These are phyloP conservation scores for Leptogaster cylindrica DNA, from an alignment of 2,888 invertebrate genomes.

Conservation along the genomic window DNA sequence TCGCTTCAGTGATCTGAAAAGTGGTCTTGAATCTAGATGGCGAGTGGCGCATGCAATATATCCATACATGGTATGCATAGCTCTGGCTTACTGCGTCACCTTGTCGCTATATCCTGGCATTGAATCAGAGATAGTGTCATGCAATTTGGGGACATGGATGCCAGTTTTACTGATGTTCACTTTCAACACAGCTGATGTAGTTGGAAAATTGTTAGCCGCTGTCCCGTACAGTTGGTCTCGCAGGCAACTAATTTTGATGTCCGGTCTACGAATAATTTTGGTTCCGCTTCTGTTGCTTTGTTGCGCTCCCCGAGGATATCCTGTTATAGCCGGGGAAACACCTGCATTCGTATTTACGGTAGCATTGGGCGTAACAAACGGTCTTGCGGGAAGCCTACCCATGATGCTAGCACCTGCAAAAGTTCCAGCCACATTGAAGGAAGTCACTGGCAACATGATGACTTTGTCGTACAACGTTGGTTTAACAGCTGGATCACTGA, in stretches of 20 bases:
- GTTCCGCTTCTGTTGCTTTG: slow-evolving; percentile 84
- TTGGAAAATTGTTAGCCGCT: slow-evolving; percentile 84
- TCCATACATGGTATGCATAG: slow-evolving; percentile 90
- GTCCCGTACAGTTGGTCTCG: slow-evolving; percentile 85
- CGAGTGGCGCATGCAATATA: slow-evolving; percentile 84
- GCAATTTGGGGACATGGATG: slow-evolving; percentile 86
- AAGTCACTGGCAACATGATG: slow-evolving; percentile 94
- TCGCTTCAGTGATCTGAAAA: slow-evolving; percentile 58
- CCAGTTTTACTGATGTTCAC: slow-evolving; percentile 88
- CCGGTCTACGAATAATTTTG: slow-evolving; percentile 74
- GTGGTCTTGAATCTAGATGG: slow-evolving; percentile 68
- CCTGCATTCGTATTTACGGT: slow-evolving; percentile 73
- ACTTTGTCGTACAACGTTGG: slow-evolving; percentile 90
- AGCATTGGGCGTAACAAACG: slow-evolving; percentile 82
- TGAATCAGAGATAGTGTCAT: slow-evolving; percentile 85
- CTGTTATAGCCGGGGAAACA: slow-evolving; percentile 73
- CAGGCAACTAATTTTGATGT: slow-evolving; percentile 76
- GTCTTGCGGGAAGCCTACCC: slow-evolving; percentile 87
- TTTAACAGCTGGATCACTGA: slow-evolving; percentile 80
- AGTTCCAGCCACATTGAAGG: slow-evolving; percentile 83
- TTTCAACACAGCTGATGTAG: slow-evolving; percentile 85
- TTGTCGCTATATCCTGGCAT: slow-evolving; percentile 90
- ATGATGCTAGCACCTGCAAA: slow-evolving; percentile 91
- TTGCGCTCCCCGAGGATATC: slow-evolving; percentile 77
- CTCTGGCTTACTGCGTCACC: slow-evolving; percentile 87